phyloP scores from a whole-genome alignment of 35 echinoderm and acorn worm genomes.

The Ophioderma brevispina region DNA sequence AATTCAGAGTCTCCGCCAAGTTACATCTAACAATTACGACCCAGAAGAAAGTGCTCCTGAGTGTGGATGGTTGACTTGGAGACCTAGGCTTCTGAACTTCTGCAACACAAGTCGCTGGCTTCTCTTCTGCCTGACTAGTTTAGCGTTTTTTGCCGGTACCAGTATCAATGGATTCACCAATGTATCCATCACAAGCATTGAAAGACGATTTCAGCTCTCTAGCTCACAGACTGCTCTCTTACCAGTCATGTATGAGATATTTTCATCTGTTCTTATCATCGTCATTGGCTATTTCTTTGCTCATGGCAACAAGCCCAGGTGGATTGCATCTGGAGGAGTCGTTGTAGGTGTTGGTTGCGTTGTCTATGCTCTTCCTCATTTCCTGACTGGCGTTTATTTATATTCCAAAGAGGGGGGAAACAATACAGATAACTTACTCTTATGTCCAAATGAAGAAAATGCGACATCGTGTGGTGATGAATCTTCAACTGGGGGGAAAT shows the following conservation, averaged over 20 bases:
- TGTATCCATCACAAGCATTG: constrained; percentile 67
- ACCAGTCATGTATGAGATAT: constrained; percentile 49
- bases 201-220: constrained; percentile 74
- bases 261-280: constrained; percentile 52
- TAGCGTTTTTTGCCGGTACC: constrained; percentile 54
- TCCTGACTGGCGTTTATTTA: constrained; percentile 50
- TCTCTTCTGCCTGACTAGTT: constrained; percentile 14
- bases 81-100: constrained; percentile 28
- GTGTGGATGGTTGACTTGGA: constrained; percentile 45
- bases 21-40: no score
- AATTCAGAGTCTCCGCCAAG: no score
- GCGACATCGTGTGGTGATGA: not conserved
- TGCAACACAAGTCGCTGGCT: constrained; percentile 40
- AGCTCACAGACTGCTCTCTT: constrained; percentile 70
- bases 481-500: not conserved
- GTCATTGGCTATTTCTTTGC: constrained; percentile 71
- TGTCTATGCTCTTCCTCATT: constrained; percentile 80
- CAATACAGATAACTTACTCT: not conserved
- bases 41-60: no score
- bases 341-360: constrained; percentile 41
- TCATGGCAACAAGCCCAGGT: constrained; percentile 75
- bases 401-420: not conserved
- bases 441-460: not conserved
- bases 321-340: constrained; percentile 55
- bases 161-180: constrained; percentile 75